Evolutionary conservation across 1,140 invertebrate species (phyloP).

Genomic region (Leptoteleia sp.): DNA sequence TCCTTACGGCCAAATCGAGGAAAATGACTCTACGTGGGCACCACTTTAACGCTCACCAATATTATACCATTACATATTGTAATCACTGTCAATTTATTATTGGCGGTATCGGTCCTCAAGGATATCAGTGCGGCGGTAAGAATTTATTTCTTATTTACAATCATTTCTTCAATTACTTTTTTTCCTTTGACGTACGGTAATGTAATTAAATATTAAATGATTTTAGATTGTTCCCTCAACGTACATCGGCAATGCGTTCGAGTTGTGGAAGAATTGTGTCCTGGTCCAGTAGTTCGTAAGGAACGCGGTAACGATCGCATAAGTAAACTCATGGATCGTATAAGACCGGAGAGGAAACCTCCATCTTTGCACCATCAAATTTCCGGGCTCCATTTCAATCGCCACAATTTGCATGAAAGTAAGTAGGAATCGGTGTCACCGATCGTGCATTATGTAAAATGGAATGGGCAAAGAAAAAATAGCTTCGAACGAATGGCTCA

Average conservation of each 20-base stretch:
- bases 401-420: slow-evolving; percentile 77
- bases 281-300: slow-evolving; percentile 87
- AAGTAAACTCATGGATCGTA: slow-evolving; percentile 89
- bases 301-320: slow-evolving; percentile 86
- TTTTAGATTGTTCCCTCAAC: slow-evolving; percentile 92
- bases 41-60: slow-evolving; percentile 93
- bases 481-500: too few species aligned
- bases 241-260: slow-evolving; percentile 92
- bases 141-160: neutral
- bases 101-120: slow-evolving; percentile 96
- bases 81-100: slow-evolving; percentile 96
- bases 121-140: slow-evolving; percentile 93
- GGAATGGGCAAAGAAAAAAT: too few species aligned
- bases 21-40: slow-evolving; percentile 93
- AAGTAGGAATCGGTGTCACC: slow-evolving; percentile 47
- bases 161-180: too few species aligned
- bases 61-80: slow-evolving; percentile 94
- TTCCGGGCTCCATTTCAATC: slow-evolving; percentile 60
- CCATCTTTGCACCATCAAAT: slow-evolving; percentile 75
- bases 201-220: too few species aligned
- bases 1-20: slow-evolving; percentile 86
- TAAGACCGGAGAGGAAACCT: slow-evolving; percentile 84
- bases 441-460: too few species aligned
- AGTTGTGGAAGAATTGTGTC: slow-evolving; percentile 91
- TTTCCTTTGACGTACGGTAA: too few species aligned